These are phyloP conservation scores for Cyanoramphus novaezelandiae DNA, from an alignment of 2,113 vertebrate genomes.

Conservation along the genomic window DNA sequence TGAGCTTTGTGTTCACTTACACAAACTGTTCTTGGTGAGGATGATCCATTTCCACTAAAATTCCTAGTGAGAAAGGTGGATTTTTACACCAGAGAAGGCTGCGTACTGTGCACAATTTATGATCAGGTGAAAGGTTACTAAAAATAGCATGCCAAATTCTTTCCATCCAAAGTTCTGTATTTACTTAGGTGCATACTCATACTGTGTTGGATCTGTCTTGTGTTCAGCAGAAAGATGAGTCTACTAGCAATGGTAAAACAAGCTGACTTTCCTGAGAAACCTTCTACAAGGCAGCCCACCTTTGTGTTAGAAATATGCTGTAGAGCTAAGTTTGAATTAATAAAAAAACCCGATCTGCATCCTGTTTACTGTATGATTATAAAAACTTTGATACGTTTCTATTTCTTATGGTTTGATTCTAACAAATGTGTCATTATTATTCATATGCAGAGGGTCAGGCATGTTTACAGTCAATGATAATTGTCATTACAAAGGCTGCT, in stretches of 20 bases:
- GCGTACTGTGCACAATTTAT: neutral
- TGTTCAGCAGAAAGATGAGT: neutral
- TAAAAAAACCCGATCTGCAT: neutral
- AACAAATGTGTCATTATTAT: neutral
- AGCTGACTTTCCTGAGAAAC: neutral
- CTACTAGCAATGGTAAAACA: neutral
- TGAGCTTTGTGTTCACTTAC: neutral
- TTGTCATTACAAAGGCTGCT: neutral
- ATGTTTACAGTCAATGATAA: neutral
- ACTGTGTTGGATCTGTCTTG: neutral
- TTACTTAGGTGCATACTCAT: neutral
- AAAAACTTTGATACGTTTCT: neutral
- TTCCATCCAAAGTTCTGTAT: neutral
- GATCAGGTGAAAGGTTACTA: neutral
- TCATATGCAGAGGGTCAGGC: neutral
- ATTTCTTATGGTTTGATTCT: neutral
- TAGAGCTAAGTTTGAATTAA: neutral
- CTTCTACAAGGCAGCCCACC: neutral
- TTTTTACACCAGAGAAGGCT: neutral
- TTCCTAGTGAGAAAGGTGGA: neutral
- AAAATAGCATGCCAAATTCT: neutral
- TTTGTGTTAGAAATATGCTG: neutral
- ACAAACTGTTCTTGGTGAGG: neutral
- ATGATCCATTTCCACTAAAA: neutral
- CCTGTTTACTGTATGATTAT: neutral